Conservation (phyloP, 2,888 invertebrate species). For the Dryococelus australis region DNA sequence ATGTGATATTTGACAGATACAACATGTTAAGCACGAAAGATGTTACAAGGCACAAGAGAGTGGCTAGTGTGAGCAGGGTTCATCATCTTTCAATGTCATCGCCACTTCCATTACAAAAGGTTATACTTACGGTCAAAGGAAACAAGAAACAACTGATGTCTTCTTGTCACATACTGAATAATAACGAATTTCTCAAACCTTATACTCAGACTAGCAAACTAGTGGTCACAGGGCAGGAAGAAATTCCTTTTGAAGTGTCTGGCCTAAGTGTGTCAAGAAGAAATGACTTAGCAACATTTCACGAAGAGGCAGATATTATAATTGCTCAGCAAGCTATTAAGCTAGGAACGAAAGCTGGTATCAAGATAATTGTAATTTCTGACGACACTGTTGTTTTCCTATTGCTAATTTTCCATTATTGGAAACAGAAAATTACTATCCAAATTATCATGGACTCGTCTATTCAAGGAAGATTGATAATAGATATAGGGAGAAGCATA, state of each 20-base stretch:
- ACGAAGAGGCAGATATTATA: neutral
- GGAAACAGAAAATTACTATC: neutral
- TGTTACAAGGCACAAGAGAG: conserved; percentile 12
- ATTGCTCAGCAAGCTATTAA: neutral
- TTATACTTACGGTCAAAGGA: neutral
- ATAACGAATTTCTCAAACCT: neutral
- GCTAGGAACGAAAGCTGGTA: neutral
- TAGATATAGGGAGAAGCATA: neutral
- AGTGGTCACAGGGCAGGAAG: neutral
- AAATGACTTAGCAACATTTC: neutral
- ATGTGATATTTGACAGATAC: neutral
- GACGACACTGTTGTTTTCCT: neutral
- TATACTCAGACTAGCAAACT: neutral
- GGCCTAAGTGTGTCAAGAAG: neutral
- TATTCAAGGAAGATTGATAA: neutral
- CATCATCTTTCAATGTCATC: neutral
- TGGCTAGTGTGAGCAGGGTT: neutral
- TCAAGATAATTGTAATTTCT: neutral
- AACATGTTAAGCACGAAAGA: neutral
- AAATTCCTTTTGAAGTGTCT: neutral
- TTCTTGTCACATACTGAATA: neutral
- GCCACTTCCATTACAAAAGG: neutral
- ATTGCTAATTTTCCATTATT: neutral
- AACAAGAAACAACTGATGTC: neutral
- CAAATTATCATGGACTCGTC: neutral